These are phyloP conservation scores for Eilema griseolum DNA, from an alignment of 2,888 invertebrate genomes.

Conservation along the genomic window DNA sequence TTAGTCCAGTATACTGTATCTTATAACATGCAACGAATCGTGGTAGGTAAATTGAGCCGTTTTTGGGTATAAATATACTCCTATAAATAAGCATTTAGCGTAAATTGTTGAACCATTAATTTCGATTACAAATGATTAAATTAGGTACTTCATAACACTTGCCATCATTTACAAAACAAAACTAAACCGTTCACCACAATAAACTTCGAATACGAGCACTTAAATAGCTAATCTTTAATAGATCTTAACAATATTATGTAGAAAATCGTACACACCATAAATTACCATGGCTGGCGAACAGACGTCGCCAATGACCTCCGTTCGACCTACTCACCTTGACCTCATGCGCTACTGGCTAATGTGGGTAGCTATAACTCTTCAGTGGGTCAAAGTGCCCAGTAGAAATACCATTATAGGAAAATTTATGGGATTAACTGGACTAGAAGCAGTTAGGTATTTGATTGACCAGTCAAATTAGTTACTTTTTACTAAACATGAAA, in stretches of 20 bases:
- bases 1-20: no score
- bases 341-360: conserved; percentile 15
- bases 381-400: neutral
- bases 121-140: no score
- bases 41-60: no score
- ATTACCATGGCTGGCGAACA: conserved; percentile 18
- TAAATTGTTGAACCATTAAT: no score
- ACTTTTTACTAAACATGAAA: no score
- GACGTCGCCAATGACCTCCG: conserved; percentile 28
- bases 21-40: no score
- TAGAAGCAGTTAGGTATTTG: no score
- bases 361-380: neutral
- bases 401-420: neutral
- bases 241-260: neutral
- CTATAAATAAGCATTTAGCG: no score
- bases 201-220: neutral
- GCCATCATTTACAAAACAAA: no score
- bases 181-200: neutral
- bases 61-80: no score
- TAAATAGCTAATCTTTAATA: neutral
- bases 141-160: no score
- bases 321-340: conserved; percentile 33
- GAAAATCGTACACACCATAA: conserved; percentile 6
- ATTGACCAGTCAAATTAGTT: no score
- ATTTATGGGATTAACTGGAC: neutral